These are phyloP conservation scores for Myotis vivesi DNA, from an alignment of 2,797 vertebrate species.

Conservation along the genomic window DNA sequence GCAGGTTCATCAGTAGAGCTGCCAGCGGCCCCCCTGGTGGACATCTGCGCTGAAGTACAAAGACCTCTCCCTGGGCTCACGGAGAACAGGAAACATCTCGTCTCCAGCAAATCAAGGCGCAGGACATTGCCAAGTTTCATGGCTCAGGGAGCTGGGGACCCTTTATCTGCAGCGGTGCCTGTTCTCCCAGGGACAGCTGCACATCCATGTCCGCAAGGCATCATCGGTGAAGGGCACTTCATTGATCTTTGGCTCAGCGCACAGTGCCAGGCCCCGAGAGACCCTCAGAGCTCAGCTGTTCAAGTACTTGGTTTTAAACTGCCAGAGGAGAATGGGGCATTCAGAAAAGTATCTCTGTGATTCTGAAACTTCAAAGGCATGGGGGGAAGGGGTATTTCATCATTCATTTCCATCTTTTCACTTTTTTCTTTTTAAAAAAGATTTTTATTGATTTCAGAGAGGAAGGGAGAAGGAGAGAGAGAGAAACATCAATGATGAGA, in stretches of 20 bases:
- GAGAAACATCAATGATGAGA: too few species aligned
- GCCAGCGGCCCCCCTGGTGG: neutral
- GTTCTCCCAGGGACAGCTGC: neutral
- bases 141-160: neutral
- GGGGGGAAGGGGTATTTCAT: neutral
- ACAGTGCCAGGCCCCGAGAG: too few species aligned
- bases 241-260: rapidly evolving
- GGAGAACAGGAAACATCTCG: neutral
- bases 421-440: neutral
- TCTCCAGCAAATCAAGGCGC: neutral
- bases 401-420: neutral
- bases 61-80: neutral
- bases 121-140: neutral
- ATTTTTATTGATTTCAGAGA: too few species aligned
- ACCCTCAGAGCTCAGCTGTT: neutral
- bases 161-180: neutral
- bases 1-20: neutral
- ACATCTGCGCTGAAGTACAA: neutral
- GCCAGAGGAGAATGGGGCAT: neutral
- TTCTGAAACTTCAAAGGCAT: neutral
- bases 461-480: too few species aligned
- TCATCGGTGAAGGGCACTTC: rapidly evolving
- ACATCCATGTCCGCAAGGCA: too few species aligned
- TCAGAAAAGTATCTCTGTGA: neutral
- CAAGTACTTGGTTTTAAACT: neutral